These are phyloP conservation scores for Chionodraco myersi DNA, from an alignment of 2,113 vertebrate species.

Conservation along the genomic window DNA sequence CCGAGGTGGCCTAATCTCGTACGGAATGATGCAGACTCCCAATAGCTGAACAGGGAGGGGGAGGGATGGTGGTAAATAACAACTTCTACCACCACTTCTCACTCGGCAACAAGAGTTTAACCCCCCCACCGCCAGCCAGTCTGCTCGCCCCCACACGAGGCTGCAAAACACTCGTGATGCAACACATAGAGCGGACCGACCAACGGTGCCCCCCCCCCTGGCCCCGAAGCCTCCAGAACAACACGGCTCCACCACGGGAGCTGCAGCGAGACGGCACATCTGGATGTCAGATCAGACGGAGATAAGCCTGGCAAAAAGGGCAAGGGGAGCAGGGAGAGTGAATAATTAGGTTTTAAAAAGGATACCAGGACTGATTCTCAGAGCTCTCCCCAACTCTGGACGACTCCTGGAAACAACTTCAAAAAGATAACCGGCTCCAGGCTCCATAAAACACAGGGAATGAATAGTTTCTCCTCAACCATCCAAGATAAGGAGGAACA, in stretches of 20 bases:
- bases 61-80: slow-evolving; percentile 62
- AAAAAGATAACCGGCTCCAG: slow-evolving; percentile 65
- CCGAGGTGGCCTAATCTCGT: slow-evolving; percentile 86
- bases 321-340: slow-evolving; percentile 57
- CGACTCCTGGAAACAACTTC: slow-evolving; percentile 64
- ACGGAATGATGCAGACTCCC: slow-evolving; percentile 90
- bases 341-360: slow-evolving; percentile 66
- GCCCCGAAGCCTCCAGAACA: slow-evolving; percentile 52
- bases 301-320: slow-evolving; percentile 69
- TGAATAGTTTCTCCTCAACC: slow-evolving; percentile 33
- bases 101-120: slow-evolving; percentile 50
- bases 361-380: slow-evolving; percentile 37
- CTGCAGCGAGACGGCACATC: slow-evolving; percentile 66
- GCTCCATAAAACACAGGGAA: slow-evolving; percentile 59
- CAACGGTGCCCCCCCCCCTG: slow-evolving; percentile 44
- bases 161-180: slow-evolving; percentile 61
- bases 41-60: slow-evolving; percentile 84
- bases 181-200: slow-evolving; percentile 43
- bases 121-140: slow-evolving; percentile 54
- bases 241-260: slow-evolving; percentile 45
- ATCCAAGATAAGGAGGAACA: slow-evolving; percentile 59
- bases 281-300: slow-evolving; percentile 69
- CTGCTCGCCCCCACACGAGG: slow-evolving; percentile 64
- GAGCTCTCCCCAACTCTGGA: slow-evolving; percentile 37
- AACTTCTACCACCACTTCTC: slow-evolving; percentile 42